phyloP scores from a whole-genome alignment of 92 coral and sea anemone species.

The Phymanthus crucifer region DNA sequence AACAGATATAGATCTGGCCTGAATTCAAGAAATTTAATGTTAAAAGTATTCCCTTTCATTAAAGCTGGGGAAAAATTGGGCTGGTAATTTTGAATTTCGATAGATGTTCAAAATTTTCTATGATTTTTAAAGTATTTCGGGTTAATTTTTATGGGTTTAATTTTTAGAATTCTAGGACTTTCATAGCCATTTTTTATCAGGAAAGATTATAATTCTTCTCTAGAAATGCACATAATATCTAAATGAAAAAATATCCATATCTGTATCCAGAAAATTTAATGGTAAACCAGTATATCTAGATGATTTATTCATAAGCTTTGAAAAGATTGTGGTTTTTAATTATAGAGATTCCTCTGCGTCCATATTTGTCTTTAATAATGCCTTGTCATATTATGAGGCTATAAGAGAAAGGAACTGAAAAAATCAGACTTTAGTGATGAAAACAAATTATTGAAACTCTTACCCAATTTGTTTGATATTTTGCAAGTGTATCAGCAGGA shows the following conservation, averaged over 20 bases:
- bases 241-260: background rate
- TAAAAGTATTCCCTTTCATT: too few relatives aligned
- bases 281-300: background rate
- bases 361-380: background rate
- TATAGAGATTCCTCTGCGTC: background rate
- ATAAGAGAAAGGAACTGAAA: too few relatives aligned
- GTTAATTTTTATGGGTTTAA: too few relatives aligned
- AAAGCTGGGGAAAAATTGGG: background rate
- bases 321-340: constrained; percentile 3
- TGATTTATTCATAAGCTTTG: background rate
- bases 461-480: background rate
- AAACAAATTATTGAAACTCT: background rate
- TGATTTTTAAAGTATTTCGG: background rate
- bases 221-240: background rate
- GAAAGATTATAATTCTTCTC: background rate
- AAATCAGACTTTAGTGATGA: too few relatives aligned
- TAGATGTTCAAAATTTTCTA: background rate
- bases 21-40: too few relatives aligned
- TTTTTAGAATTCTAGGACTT: background rate
- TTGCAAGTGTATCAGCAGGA: background rate
- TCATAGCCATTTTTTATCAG: background rate
- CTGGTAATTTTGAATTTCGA: background rate
- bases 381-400: background rate
- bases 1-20: too few relatives aligned
- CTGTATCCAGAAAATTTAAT: background rate